phyloP scores from a whole-genome alignment of 1,140 invertebrate genomes.

The Bradysia coprophila region DNA sequence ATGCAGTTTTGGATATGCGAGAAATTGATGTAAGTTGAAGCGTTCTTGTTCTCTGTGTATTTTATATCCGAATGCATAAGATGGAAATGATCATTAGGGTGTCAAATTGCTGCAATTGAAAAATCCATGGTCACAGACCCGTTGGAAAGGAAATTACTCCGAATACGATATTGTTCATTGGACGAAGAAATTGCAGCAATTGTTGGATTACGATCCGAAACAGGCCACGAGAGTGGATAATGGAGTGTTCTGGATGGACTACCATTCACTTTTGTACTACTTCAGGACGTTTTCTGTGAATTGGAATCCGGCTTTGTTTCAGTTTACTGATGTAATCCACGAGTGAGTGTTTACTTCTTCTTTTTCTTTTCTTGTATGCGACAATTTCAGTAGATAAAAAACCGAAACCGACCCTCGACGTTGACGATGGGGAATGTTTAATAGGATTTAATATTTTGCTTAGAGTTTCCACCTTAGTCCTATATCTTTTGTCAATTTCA shows the following conservation, averaged over 20 bases:
- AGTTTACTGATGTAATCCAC: slow-evolving; percentile 80
- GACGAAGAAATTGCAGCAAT: slow-evolving; percentile 50
- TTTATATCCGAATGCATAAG: too few relatives aligned
- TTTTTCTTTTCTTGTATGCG: too few relatives aligned
- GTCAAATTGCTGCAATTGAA: slow-evolving; percentile 72
- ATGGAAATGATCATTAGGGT: too few relatives aligned
- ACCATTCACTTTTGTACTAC: slow-evolving; percentile 75
- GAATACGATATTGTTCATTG: slow-evolving; percentile 67
- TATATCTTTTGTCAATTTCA: too few relatives aligned
- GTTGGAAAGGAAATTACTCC: slow-evolving; percentile 87
- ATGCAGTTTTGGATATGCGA: slow-evolving; percentile 78
- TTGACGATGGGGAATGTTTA: too few relatives aligned
- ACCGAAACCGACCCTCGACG: too few relatives aligned
- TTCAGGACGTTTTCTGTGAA: slow-evolving; percentile 94
- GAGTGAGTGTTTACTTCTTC: too few relatives aligned
- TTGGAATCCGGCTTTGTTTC: slow-evolving; percentile 87
- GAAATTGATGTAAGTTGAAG: slow-evolving; percentile 10
- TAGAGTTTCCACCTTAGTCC: too few relatives aligned
- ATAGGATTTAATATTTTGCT: too few relatives aligned
- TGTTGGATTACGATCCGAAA: slow-evolving; percentile 75
- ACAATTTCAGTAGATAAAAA: too few relatives aligned
- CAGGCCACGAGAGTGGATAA: slow-evolving; percentile 79
- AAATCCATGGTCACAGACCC: slow-evolving; percentile 92
- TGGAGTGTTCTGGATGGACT: slow-evolving; percentile 99
- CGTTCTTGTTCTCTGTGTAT: too few relatives aligned